phyloP scores from a whole-genome alignment of 1,140 invertebrate species.

The Caenorhabditis tropicalis region DNA sequence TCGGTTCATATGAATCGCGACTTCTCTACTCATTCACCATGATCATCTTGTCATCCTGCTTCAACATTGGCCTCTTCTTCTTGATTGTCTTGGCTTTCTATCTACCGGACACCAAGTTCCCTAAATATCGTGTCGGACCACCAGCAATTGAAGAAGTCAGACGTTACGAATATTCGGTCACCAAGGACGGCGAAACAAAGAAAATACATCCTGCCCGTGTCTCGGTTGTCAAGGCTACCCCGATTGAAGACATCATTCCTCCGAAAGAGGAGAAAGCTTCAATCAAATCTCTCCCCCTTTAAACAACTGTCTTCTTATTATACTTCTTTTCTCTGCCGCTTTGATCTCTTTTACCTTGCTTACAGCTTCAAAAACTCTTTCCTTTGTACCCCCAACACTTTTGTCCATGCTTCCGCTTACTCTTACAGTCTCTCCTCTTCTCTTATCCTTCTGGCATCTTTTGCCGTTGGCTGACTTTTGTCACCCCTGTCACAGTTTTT shows the following conservation, averaged over 20 bases:
- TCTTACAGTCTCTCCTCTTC: too few relatives aligned
- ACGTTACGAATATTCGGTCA: background rate
- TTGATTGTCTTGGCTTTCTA: background rate
- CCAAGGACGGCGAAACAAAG: background rate
- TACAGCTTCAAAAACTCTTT: too few relatives aligned
- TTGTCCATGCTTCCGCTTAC: too few relatives aligned
- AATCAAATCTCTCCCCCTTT: background rate
- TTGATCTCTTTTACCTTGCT: too few relatives aligned
- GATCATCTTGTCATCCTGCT: background rate
- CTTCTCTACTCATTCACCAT: conserved; percentile 13
- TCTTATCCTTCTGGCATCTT: too few relatives aligned
- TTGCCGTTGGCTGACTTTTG: too few relatives aligned
- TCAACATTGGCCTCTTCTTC: background rate
- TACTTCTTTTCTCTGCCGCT: too few relatives aligned
- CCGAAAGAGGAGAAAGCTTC: too few relatives aligned
- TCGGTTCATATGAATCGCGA: conserved; percentile 2
- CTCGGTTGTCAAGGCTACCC: background rate
- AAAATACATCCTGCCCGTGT: background rate
- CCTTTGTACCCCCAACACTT: too few relatives aligned
- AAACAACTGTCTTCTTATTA: background rate
- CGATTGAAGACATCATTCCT: background rate
- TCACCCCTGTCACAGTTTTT: too few relatives aligned
- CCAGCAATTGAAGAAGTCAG: background rate
- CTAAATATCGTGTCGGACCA: background rate
- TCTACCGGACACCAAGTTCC: background rate